Percentiles rank a stretch among this genome's conserved stretches.
Evolutionary conservation across 1,140 invertebrate species (phyloP).

Genomic region (Idris sp.): DNA sequence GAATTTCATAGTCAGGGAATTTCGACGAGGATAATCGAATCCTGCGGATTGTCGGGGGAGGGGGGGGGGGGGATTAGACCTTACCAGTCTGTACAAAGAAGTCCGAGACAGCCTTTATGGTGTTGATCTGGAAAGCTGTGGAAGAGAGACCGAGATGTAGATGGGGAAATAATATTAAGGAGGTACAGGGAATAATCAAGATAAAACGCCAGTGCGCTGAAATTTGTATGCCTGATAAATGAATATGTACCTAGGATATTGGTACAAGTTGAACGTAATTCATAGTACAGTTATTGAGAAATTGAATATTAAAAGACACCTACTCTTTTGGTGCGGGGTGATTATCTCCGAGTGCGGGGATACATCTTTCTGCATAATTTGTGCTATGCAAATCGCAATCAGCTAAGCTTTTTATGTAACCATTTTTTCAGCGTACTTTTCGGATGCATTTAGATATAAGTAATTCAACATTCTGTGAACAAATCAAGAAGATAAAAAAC

Average conservation of each 20-base stretch:
- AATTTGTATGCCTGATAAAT: constrained; percentile 61
- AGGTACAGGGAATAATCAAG: constrained; percentile 59
- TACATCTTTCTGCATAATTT: constrained; percentile 29
- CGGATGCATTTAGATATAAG: constrained; percentile 16
- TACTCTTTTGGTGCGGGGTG: constrained; percentile 42
- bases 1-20: too few relatives aligned
- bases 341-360: constrained; percentile 23
- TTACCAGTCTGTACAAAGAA: constrained; percentile 43
- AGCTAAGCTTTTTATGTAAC: constrained; percentile 5
- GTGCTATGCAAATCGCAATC: constrained; percentile 36
- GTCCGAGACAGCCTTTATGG: constrained; percentile 51
- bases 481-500: too few relatives aligned
- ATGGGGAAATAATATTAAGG: constrained; percentile 60
- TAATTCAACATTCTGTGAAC: constrained; percentile 11
- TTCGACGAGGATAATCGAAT: constrained; percentile 43
- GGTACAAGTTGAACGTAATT: constrained; percentile 51
- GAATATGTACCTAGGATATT: constrained; percentile 54
- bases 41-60: constrained; percentile 44
- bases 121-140: constrained; percentile 58
- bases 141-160: constrained; percentile 57
- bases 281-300: constrained; percentile 57
- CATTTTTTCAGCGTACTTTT: constrained; percentile 1
- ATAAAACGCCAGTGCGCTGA: constrained; percentile 59
- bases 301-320: constrained; percentile 59
- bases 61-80: constrained; percentile 54